A percentile compares a stretch with the other conserved stretches of the same genome.
Conservation (phyloP, 2,888 invertebrate species). For the Platerodrilus igneus region DNA sequence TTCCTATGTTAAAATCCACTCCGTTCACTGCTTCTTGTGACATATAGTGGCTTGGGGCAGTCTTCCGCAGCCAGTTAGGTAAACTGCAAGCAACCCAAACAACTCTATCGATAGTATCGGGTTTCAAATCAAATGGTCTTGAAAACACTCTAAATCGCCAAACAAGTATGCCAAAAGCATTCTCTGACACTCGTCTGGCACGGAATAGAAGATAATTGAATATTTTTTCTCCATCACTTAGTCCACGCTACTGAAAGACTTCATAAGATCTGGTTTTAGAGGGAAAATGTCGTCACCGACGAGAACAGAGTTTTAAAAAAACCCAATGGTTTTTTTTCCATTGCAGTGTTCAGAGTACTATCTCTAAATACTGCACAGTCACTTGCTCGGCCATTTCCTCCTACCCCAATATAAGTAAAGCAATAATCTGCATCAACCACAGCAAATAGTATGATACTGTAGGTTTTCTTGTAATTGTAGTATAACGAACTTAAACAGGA, state of each 20-base stretch:
- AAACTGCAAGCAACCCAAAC: constrained; percentile 15
- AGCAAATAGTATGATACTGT: constrained; percentile 14
- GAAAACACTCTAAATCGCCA: constrained; percentile 12
- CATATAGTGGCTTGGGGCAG: constrained; percentile 10
- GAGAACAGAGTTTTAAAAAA: constrained; percentile 9
- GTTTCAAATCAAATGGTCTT: constrained; percentile 12
- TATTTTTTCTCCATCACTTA: constrained; percentile 12
- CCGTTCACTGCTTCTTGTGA: constrained; percentile 13
- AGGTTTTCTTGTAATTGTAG: constrained; percentile 11
- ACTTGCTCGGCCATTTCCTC: constrained; percentile 15
- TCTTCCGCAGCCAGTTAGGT: constrained; percentile 13
- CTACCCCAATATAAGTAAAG: too few species aligned
- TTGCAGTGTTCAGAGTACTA: constrained; percentile 10
- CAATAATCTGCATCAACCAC: constrained; percentile 17
- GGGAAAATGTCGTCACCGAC: constrained; percentile 11
- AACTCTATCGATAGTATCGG: constrained; percentile 11
- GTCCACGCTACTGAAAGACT: constrained; percentile 8
- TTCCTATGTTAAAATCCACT: constrained; percentile 20
- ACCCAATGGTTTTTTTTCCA: constrained; percentile 10
- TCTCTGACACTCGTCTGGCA: constrained; percentile 10
- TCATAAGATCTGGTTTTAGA: constrained; percentile 12
- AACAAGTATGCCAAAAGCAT: constrained; percentile 14
- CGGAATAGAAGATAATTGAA: constrained; percentile 13
- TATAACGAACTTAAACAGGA: constrained; percentile 9
- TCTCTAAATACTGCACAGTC: constrained; percentile 10